phyloP scores from a whole-genome alignment of 2,797 vertebrate species.

The Sebastes iracundus region DNA sequence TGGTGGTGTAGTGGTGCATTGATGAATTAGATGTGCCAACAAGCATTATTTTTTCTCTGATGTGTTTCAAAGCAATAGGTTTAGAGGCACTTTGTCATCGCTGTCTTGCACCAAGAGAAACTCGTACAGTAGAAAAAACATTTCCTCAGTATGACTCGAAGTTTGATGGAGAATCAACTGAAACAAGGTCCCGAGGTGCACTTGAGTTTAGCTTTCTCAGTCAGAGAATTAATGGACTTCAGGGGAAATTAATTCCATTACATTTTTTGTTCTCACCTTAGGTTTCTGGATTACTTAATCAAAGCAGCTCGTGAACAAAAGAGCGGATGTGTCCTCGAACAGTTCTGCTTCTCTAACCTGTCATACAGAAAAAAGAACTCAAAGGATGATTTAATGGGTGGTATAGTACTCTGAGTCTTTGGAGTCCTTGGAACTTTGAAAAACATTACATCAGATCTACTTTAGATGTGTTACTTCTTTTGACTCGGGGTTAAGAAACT shows the following conservation, averaged over 20 bases:
- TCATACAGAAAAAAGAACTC: not conserved
- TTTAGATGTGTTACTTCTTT: not conserved
- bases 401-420: not conserved
- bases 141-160: constrained; percentile 16
- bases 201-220: not conserved
- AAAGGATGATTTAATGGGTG: not conserved
- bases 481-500: not conserved
- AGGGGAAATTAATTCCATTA: not conserved
- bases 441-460: not conserved
- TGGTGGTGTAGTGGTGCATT: constrained; percentile 7
- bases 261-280: not conserved
- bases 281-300: not conserved
- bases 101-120: constrained; percentile 38
- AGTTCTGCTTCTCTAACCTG: not conserved
- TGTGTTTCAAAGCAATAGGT: constrained; percentile 59
- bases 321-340: not conserved
- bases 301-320: not conserved
- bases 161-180: constrained; percentile 15
- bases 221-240: not conserved
- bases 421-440: not conserved
- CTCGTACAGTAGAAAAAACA: constrained; percentile 16
- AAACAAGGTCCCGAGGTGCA: not conserved
- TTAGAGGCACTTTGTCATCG: constrained; percentile 54
- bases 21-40: constrained; percentile 61
- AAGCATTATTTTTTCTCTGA: constrained; percentile 60